A percentile compares a stretch with the other conserved stretches of the same genome.
These are phyloP conservation scores for Cheiracanthium punctorium DNA, from an alignment of 2,888 invertebrate species.

Conservation along the genomic window DNA sequence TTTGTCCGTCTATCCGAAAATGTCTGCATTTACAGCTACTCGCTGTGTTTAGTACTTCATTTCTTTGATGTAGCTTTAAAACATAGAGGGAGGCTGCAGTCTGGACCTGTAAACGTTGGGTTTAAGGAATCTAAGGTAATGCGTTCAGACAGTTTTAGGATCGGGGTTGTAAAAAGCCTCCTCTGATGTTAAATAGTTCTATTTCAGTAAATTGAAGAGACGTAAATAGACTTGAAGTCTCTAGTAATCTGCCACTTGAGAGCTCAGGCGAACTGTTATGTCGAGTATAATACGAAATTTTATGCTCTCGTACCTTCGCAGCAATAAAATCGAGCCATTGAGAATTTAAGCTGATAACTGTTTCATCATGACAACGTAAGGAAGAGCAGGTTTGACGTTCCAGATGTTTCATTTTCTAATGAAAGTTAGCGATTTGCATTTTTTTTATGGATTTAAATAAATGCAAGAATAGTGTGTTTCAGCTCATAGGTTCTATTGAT, in stretches of 20 bases:
- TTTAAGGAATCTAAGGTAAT: slow-evolving; percentile 16
- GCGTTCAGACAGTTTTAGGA: slow-evolving; percentile 26
- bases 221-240: slow-evolving; percentile 35
- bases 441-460: too few relatives aligned
- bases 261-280: slow-evolving; percentile 41
- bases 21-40: slow-evolving; percentile 40
- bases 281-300: slow-evolving; percentile 51
- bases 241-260: slow-evolving; percentile 52
- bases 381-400: too few relatives aligned
- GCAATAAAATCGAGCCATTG: slow-evolving; percentile 9
- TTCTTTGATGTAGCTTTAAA: slow-evolving; percentile 50
- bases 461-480: too few relatives aligned
- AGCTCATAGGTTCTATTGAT: too few relatives aligned
- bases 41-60: slow-evolving; percentile 55
- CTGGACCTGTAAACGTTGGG: slow-evolving; percentile 1
- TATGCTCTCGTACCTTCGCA: slow-evolving; percentile 21
- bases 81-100: slow-evolving; percentile 14
- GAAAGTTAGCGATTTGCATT: too few relatives aligned
- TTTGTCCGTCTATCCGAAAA: slow-evolving; percentile 35
- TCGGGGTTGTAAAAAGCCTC: slow-evolving; percentile 21
- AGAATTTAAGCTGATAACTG: background rate
- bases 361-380: too few relatives aligned
- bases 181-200: slow-evolving; percentile 45
- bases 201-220: slow-evolving; percentile 54
- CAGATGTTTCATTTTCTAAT: too few relatives aligned